Evolutionary conservation across 2,797 vertebrate species (phyloP).

Genomic region (Ciconia nigra): DNA sequence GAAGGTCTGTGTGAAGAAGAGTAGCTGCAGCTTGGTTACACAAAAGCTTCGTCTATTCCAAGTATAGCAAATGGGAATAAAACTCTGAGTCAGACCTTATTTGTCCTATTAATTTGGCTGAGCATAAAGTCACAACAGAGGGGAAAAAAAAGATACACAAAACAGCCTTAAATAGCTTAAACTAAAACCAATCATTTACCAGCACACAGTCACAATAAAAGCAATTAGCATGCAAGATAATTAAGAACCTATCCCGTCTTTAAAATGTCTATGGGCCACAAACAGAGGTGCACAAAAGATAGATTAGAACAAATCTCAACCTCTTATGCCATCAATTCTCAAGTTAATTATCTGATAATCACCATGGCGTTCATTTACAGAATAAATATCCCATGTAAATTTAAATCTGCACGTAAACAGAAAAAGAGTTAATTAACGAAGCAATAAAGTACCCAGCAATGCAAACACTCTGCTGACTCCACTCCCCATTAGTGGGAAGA

Average conservation of each 20-base stretch:
- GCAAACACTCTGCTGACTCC: slow-evolving; percentile 49
- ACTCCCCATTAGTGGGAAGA: slow-evolving; percentile 19
- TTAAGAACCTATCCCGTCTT: slow-evolving; percentile 39
- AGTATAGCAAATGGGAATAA: background rate
- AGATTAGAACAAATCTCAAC: slow-evolving; percentile 47
- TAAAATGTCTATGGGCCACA: slow-evolving; percentile 29
- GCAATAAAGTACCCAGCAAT: slow-evolving; percentile 40
- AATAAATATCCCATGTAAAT: slow-evolving; percentile 61
- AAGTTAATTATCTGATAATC: slow-evolving; percentile 67
- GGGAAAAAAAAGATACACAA: background rate
- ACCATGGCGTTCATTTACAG: slow-evolving; percentile 56
- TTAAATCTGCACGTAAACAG: slow-evolving; percentile 65
- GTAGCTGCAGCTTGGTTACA: background rate
- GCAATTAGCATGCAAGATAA: slow-evolving; percentile 56
- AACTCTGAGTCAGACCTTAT: slow-evolving; percentile 15
- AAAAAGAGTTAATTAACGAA: slow-evolving; percentile 70
- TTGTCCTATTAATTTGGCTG: slow-evolving; percentile 16
- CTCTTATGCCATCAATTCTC: slow-evolving; percentile 38
- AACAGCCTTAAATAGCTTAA: slow-evolving; percentile 40
- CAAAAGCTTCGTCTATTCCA: background rate
- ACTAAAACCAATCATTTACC: slow-evolving; percentile 3
- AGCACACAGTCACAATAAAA: slow-evolving; percentile 37
- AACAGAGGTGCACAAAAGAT: slow-evolving; percentile 43
- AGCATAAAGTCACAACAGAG: background rate
- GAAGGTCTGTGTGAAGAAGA: background rate